Evolutionary conservation across 1,140 invertebrate species (phyloP).

Genomic region (Sitobion miscanthi): DNA sequence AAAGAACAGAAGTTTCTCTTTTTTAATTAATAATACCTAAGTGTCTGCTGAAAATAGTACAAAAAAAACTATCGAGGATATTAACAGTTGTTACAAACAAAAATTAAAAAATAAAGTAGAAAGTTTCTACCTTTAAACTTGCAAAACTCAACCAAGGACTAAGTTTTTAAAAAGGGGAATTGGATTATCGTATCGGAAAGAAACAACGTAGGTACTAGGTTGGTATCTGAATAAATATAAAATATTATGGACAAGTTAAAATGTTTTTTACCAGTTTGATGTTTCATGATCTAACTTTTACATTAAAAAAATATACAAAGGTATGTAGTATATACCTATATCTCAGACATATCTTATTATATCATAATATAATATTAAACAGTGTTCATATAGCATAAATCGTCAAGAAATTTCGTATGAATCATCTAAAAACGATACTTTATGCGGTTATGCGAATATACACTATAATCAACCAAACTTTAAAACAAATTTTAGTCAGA

Average conservation of each 20-base stretch:
- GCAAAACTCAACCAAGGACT: background rate
- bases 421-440: background rate
- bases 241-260: background rate
- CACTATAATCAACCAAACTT: background rate
- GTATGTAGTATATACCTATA: too few species aligned
- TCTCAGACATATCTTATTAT: background rate
- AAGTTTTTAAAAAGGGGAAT: constrained; percentile 8
- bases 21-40: constrained; percentile 35
- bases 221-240: background rate
- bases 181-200: background rate
- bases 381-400: background rate
- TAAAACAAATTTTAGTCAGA: background rate
- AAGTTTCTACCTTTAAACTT: background rate
- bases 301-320: background rate
- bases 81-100: background rate
- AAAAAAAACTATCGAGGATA: background rate
- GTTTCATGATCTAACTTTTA: background rate
- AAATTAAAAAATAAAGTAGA: background rate
- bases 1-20: background rate
- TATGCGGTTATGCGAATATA: background rate
- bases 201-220: background rate
- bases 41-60: background rate
- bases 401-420: background rate
- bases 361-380: background rate
- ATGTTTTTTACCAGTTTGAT: background rate